Evolutionary conservation across 2,113 vertebrate genomes (phyloP).

Genomic region (Vireo altiloquus): DNA sequence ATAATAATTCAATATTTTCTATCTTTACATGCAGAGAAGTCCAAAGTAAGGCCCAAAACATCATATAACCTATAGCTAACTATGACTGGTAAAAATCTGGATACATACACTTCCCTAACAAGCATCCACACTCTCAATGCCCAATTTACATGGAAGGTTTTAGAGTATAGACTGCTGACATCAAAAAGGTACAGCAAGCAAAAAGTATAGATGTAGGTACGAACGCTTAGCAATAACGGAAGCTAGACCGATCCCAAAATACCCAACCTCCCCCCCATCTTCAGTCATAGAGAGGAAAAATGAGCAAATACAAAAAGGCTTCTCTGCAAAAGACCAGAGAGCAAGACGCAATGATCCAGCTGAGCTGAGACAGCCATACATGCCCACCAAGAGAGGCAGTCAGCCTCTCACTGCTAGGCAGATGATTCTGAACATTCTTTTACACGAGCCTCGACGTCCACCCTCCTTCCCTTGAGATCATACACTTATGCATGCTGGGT

Average conservation of each 20-base stretch:
- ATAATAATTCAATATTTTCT: neutral
- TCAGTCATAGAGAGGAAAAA: neutral
- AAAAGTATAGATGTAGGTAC: neutral
- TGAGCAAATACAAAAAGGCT: neutral
- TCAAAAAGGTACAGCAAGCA: neutral
- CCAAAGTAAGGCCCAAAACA: neutral
- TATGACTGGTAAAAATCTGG: neutral
- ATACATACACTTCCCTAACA: neutral
- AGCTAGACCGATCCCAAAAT: neutral
- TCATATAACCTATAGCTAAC: neutral
- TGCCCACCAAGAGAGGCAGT: rapidly evolving
- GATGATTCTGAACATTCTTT: neutral
- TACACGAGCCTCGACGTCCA: neutral
- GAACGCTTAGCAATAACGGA: neutral
- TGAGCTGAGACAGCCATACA: neutral
- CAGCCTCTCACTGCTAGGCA: neutral
- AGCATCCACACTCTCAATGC: neutral
- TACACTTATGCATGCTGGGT: neutral
- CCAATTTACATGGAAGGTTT: neutral
- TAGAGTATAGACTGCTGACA: neutral
- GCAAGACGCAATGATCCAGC: neutral
- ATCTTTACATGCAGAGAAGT: neutral
- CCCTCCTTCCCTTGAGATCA: neutral
- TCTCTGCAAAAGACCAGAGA: neutral
- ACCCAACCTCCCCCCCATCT: neutral